These are phyloP conservation scores for Boulengeromyrus knoepffleri DNA, from an alignment of 2,113 vertebrate genomes.

Conservation along the genomic window DNA sequence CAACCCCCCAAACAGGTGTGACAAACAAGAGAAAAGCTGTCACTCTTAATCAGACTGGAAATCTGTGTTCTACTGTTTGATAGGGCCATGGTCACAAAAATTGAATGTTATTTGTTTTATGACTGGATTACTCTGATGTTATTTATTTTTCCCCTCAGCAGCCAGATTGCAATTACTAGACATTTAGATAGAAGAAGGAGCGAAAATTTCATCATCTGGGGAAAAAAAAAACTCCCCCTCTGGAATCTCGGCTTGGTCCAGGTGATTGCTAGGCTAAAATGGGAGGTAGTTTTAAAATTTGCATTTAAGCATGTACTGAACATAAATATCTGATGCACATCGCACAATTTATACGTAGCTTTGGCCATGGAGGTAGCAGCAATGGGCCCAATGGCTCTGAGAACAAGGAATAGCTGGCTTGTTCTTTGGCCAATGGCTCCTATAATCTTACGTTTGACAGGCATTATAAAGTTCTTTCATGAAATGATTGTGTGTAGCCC, in stretches of 20 bases:
- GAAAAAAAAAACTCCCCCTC: background rate
- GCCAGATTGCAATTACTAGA: slow-evolving; percentile 39
- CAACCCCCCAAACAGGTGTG: slow-evolving; percentile 11
- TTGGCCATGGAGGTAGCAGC: background rate
- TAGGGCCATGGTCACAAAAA: background rate
- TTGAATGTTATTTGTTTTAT: background rate
- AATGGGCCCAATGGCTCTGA: background rate
- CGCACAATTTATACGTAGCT: background rate
- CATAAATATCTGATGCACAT: slow-evolving; percentile 40
- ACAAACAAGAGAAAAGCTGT: slow-evolving; percentile 42
- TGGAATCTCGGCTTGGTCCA: slow-evolving; percentile 40
- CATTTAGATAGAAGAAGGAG: slow-evolving; percentile 31
- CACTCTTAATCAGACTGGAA: slow-evolving; percentile 50
- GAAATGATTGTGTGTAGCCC: slow-evolving; percentile 51
- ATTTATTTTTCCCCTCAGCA: slow-evolving; percentile 39
- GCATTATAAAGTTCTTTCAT: slow-evolving; percentile 68
- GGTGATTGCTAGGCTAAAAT: slow-evolving; percentile 51
- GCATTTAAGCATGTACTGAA: slow-evolving; percentile 63
- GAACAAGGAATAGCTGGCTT: slow-evolving; percentile 39
- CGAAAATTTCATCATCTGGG: background rate
- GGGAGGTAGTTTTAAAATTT: slow-evolving; percentile 49
- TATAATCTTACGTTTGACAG: slow-evolving; percentile 67
- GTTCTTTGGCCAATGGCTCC: slow-evolving; percentile 48
- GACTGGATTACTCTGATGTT: background rate
- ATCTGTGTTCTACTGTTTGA: slow-evolving; percentile 44